Evolutionary conservation across 2,113 vertebrate species (phyloP), one percentile per base, ranked within the genome.

Genomic region (Stigmatopora argus): DNA sequence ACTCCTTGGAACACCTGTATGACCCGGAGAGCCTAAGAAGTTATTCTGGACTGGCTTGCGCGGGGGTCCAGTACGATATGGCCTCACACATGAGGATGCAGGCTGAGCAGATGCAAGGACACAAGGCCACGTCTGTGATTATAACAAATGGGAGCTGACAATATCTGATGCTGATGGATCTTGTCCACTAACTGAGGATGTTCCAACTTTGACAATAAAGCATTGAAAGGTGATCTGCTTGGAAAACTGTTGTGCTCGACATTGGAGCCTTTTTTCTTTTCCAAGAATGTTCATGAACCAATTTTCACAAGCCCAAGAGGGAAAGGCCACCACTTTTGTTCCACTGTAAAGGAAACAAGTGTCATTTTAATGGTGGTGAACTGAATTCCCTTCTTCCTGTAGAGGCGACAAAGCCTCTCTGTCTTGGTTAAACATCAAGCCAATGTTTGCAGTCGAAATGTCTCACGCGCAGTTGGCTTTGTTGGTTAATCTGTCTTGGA

Each of bases 91-190:
- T 98, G 84, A 93, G 96, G 87, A 96, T 98, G 94, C 97, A 97
- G 84, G 92, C 95, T 19, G 96, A 99, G 69, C 92, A 95, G 75
- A 88, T 97, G 67, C 94, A 95, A 84, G 94, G 93, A 91, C 97
- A 99, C 89, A 99, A 99, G 87, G 94, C 94, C 85, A 98, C 96
- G 70, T 98, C 96, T 14, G 97, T 99, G 67, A 99, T 99, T 91
- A 99, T 99, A 88, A 98, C 96, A 79, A 99, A 99, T 53, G 96
- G 97, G 84, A 99, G 97, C 92, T 99, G 96, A 99, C 86, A 55
- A 78, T 66, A 72, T 70, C 74, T 70, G 68, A 31, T 53, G 35
- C 67, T 67, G 51, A 72, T 46, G 21, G 64, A 57, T 63, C 63
- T 74, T 23, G 64, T 67, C 70, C 73, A 77, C 69, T 72, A 73